Evolutionary conservation across 2,797 vertebrate genomes (phyloP).

Genomic region (Remorina albescens): DNA sequence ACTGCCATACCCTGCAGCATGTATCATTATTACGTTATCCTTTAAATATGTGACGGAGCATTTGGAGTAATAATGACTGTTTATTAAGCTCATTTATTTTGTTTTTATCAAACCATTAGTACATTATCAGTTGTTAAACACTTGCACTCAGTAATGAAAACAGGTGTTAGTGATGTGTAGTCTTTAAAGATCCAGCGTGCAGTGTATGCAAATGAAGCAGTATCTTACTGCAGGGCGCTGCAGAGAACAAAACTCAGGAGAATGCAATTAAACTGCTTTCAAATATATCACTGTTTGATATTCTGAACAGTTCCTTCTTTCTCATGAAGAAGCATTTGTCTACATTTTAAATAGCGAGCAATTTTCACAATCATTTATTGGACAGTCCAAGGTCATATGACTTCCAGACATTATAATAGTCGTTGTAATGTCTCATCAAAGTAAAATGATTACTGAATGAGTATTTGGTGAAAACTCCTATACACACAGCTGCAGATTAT

Average conservation of each 20-base stretch:
- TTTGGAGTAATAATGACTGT: neutral
- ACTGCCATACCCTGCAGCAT: neutral
- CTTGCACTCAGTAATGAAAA: neutral
- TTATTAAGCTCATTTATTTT: neutral
- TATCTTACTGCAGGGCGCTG: neutral
- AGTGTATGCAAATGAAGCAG: constrained; percentile 7
- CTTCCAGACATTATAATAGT: neutral
- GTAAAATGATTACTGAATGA: neutral
- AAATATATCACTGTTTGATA: neutral
- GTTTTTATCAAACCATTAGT: neutral
- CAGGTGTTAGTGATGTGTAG: constrained; percentile 5
- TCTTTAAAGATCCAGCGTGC: neutral
- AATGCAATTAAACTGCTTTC: constrained; percentile 5
- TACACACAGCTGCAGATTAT: neutral
- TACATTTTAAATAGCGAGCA: neutral
- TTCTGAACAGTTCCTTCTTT: neutral
- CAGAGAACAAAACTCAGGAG: constrained; percentile 8
- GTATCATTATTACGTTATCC: neutral
- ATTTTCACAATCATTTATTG: neutral
- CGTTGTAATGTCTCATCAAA: constrained; percentile 6
- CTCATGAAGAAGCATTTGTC: neutral
- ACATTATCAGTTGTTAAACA: neutral
- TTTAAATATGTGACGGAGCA: neutral
- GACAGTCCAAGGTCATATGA: neutral
- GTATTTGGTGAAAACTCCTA: constrained; percentile 8